Evolutionary conservation across 1,140 invertebrate species (phyloP), one percentile per base, ranked within the genome.

Genomic region (Zaprionus camerounensis): DNA sequence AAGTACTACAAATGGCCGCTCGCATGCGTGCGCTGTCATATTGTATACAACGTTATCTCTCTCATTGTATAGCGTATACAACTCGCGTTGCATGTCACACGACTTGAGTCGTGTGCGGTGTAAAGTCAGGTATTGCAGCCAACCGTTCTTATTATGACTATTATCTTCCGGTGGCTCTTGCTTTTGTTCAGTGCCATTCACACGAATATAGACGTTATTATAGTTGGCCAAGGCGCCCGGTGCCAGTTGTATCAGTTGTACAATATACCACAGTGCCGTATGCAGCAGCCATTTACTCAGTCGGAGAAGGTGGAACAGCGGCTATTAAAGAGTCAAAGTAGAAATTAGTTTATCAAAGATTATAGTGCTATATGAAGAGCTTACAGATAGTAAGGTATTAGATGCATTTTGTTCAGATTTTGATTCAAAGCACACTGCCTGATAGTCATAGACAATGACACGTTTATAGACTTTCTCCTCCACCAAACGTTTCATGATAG

Each of bases 401-500:
- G 94, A 96, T 11, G 94, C 93, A 91, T 95, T 96, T 2, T 93
- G 94, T 11, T 94, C 94, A 61, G 94, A 94, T 31, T 94, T 95
- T 53, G 94, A 94, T 66, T 95, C 94, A 78, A 96, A 96, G 91
- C 97, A 98, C 2, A 98, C 96, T 0, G 96, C 97, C 93, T 98
- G 98, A 93, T 98, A 98, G 93, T 99, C 98, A 71, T 96, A 96
- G 49, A 98, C 95, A 41, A 94, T 94, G 5, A 98, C 95, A 73
- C 94, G 94, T 74, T 95, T 95, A 92, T 96, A 99, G 22, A 98
- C 95, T 20, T 95, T 95, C 36, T 96, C 95, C 57, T 96, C 94
- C 0, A 98, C 95, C 58, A 99, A 93, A 55, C 94, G 95, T 56
- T 94, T 93, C 96, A 98, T 97, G 3, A 98, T 95, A 22, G 96